Base-by-base conservation (phyloP, 2,888 invertebrate species). In the Calephelis perditalis region DNA sequence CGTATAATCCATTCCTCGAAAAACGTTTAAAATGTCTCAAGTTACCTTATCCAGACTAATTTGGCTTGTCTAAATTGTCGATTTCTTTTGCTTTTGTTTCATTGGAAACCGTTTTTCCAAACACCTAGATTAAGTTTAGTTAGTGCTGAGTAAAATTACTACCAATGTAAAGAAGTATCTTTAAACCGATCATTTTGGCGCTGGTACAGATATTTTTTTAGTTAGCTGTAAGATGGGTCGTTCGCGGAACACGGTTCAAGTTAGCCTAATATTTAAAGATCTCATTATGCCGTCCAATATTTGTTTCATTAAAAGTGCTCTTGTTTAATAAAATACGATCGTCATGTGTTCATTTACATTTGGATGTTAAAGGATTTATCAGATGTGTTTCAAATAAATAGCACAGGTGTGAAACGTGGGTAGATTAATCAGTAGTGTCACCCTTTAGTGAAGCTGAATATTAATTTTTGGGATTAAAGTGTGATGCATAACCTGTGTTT, bases 201-300 rank as follows among this genome's bases (percentile, higher is more conserved):
- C 26, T 26, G 26, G 26, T 26, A 26, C 3, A 26, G 26, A 3
- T 3, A 26, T 26, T 26, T 26, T 26, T 26, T 26, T 26, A 4
- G 26, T 26, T 5, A 8, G 40, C 8, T 40, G 40, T 4, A 6
- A 2, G 5, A 7, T 40, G 40, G 40, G 40, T 40, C 40, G 8
- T 40, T 40, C 40, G 40, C 40, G 57, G 40, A 57, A 40, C 5
- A 57, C 44, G 43, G 26, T 47, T 54, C 55, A 37, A 45, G 61
- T 58, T 61, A 61, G 60, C 60, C 43, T 68, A 70, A 69, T 62
- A 60, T 60, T 15, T 59, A 36, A 64, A 62, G 63, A 64, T 66
- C 70, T 72, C 63, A 63, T 68, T 68, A 74, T 76, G 79, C 85
- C 84, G 85, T 85, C 85, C 85, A 82, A 66, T 61, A 56, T 69